A percentile compares a stretch with the other conserved stretches of the same genome.
These are phyloP conservation scores for Dendrocincla tyrannina DNA, from an alignment of 2,797 vertebrate species.

Conservation along the genomic window DNA sequence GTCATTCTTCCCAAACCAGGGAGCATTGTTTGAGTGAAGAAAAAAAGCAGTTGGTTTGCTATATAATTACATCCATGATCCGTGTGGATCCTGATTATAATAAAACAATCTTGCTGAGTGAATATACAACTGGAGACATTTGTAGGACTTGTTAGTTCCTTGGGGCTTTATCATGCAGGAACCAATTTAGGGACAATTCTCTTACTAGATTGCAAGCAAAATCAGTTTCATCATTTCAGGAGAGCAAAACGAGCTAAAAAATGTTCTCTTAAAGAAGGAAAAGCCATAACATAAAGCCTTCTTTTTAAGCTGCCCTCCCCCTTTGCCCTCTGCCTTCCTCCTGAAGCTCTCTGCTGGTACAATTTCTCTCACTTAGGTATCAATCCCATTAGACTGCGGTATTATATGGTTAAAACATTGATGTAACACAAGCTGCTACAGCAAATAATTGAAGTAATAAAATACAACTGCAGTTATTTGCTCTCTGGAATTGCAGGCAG, in stretches of 20 bases:
- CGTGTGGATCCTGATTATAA: neutral
- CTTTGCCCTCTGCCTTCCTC: constrained; percentile 10
- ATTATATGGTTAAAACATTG: constrained; percentile 50
- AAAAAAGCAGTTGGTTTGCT: neutral
- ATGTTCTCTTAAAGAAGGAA: neutral
- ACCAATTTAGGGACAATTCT: constrained; percentile 1
- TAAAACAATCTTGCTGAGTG: neutral
- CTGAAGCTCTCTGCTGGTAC: neutral
- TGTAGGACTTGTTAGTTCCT: neutral
- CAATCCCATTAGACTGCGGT: constrained; percentile 41
- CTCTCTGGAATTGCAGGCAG: constrained; percentile 26
- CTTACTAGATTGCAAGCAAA: neutral
- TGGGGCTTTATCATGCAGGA: neutral
- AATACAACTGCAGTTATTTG: constrained; percentile 59
- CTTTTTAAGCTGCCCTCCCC: neutral
- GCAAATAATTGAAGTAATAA: constrained; percentile 67
- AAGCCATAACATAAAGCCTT: neutral
- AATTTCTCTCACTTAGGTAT: constrained; percentile 53
- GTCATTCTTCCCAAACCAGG: neutral
- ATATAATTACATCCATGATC: constrained; percentile 30
- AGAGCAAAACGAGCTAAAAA: neutral
- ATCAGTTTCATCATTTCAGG: neutral
- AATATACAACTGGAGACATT: neutral
- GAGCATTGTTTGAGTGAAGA: neutral
- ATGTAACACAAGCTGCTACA: constrained; percentile 55